phyloP scores from a whole-genome alignment of 1,140 invertebrate species.

The Pomacea maculata region DNA sequence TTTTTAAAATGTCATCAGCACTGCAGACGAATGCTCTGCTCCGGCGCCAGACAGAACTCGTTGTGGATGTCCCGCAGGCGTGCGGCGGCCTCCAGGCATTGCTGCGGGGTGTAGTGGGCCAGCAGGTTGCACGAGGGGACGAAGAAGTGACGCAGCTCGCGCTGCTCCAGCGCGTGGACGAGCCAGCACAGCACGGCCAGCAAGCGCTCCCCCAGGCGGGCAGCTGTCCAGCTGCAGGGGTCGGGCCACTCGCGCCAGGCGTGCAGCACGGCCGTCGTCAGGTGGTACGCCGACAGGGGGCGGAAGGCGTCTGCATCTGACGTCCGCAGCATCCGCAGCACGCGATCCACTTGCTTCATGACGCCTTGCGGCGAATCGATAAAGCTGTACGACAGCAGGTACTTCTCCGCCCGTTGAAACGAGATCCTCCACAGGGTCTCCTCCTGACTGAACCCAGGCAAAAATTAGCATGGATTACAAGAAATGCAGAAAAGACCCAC shows the following conservation, averaged over 20 bases:
- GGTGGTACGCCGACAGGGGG: constrained; percentile 30
- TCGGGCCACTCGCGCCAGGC: constrained; percentile 26
- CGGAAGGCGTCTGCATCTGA: constrained; percentile 27
- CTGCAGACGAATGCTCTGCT: constrained; percentile 27
- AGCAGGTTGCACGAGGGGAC: constrained; percentile 32
- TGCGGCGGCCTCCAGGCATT: constrained; percentile 10
- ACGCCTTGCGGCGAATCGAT: constrained; percentile 3
- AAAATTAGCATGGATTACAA: neutral
- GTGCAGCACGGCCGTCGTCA: constrained; percentile 32
- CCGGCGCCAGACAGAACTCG: constrained; percentile 23
- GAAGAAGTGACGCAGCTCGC: constrained; percentile 31
- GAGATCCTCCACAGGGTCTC: constrained; percentile 28
- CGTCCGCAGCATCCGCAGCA: constrained; percentile 31
- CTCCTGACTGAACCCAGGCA: neutral
- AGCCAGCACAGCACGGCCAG: constrained; percentile 25
- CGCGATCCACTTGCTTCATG: constrained; percentile 23
- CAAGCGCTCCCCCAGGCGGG: constrained; percentile 25
- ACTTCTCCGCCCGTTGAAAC: constrained; percentile 34
- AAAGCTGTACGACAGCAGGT: constrained; percentile 19
- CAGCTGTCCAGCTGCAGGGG: constrained; percentile 10
- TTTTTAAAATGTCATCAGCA: constrained; percentile 7
- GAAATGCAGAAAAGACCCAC: too few species aligned
- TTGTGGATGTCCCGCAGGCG: constrained; percentile 27
- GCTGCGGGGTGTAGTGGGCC: constrained; percentile 15
- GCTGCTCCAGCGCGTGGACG: constrained; percentile 25